phyloP scores from a whole-genome alignment of 2,888 invertebrate species.

The Amblyjoppa proteus region DNA sequence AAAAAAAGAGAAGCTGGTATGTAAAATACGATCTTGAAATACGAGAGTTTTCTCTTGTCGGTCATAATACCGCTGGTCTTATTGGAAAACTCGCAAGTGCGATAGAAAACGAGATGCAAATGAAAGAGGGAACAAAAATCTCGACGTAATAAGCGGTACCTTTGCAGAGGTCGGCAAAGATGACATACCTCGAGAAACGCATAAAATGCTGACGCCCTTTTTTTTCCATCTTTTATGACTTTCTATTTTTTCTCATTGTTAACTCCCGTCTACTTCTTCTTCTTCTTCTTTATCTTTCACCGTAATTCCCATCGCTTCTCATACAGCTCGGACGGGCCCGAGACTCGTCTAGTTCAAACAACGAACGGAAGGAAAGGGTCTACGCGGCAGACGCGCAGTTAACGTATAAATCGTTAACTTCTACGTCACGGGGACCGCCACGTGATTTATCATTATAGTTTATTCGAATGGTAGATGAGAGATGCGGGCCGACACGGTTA shows the following conservation, averaged over 20 bases:
- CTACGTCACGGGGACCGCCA: slow-evolving; percentile 6
- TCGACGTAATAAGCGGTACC: background rate
- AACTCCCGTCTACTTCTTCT: background rate
- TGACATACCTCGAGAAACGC: slow-evolving; percentile 6
- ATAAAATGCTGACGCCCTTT: slow-evolving; percentile 2
- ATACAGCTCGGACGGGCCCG: background rate
- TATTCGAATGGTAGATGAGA: slow-evolving; percentile 33
- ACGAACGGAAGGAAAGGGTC: background rate
- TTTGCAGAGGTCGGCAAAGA: background rate
- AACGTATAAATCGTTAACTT: slow-evolving; percentile 55
- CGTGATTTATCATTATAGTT: slow-evolving; percentile 55
- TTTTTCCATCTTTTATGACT: slow-evolving; percentile 13
- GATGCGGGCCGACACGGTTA: slow-evolving; percentile 52
- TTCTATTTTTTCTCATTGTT: background rate
- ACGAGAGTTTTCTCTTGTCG: slow-evolving; percentile 25
- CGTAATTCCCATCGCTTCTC: background rate
- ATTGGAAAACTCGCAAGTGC: slow-evolving; percentile 13
- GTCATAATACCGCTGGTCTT: background rate
- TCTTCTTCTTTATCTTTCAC: slow-evolving; percentile 1
- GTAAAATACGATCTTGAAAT: slow-evolving; percentile 17
- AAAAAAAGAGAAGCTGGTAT: background rate
- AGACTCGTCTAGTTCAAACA: slow-evolving; percentile 18
- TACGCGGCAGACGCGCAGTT: background rate
- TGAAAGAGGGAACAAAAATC: slow-evolving; percentile 19
- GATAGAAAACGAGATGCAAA: background rate